Percentiles rank a stretch among this genome's conserved stretches.
phyloP scores from a whole-genome alignment of 2,888 invertebrate genomes.

The Netelia fuscicornis region DNA sequence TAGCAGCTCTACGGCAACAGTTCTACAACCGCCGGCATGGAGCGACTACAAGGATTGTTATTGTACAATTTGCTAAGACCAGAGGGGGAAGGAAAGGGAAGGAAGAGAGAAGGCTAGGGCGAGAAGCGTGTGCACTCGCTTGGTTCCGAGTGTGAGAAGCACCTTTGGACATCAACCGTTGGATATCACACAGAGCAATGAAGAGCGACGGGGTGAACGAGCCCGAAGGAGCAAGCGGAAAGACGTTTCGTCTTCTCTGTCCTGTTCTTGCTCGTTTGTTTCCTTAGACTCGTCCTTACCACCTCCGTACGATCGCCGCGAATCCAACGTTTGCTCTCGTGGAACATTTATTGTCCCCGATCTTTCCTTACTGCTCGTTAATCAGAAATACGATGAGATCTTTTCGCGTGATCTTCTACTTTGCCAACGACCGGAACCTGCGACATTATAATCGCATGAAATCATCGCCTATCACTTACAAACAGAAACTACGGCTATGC shows the following conservation, averaged over 20 bases:
- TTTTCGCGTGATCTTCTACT: neutral
- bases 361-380: conserved; percentile 23
- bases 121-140: conserved; percentile 41
- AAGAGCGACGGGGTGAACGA: conserved; percentile 29
- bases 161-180: conserved; percentile 84
- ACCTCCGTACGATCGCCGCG: conserved; percentile 50
- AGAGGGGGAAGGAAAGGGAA: conserved; percentile 72
- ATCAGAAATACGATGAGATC: neutral
- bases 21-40: conserved; percentile 65
- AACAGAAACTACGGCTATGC: too few relatives aligned
- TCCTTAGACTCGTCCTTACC: conserved; percentile 65
- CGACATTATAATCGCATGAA: neutral
- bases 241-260: conserved; percentile 72
- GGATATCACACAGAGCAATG: conserved; percentile 79
- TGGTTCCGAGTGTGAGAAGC: conserved; percentile 81
- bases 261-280: conserved; percentile 58
- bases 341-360: conserved; percentile 82
- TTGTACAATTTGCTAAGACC: conserved; percentile 85
- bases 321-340: conserved; percentile 73
- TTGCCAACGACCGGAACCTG: neutral
- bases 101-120: neutral
- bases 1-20: conserved; percentile 34
- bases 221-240: conserved; percentile 35
- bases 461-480: neutral
- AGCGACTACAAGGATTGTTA: conserved; percentile 83